Evolutionary conservation across 2,113 vertebrate species (phyloP).

Genomic region (Daboia siamensis): DNA sequence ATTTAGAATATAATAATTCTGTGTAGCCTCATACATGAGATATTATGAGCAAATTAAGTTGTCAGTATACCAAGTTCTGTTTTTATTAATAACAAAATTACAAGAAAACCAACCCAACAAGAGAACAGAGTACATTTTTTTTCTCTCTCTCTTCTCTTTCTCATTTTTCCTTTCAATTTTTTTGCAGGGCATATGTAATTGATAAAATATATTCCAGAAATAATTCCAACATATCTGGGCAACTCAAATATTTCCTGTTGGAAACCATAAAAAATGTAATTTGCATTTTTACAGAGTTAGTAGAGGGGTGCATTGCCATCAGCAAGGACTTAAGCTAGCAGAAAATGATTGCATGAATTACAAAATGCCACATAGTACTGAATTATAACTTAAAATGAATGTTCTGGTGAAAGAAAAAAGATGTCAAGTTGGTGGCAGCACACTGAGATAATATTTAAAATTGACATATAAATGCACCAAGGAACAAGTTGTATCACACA

Average conservation of each 20-base stretch:
- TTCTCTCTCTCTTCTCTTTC: background rate
- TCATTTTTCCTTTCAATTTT: background rate
- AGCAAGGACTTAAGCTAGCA: slow-evolving; percentile 42
- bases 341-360: slow-evolving; percentile 57
- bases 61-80: slow-evolving; percentile 12
- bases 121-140: background rate
- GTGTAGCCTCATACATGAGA: slow-evolving; percentile 48
- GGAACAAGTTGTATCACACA: slow-evolving; percentile 70
- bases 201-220: slow-evolving; percentile 51
- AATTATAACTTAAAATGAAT: slow-evolving; percentile 54
- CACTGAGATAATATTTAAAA: slow-evolving; percentile 69
- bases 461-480: slow-evolving; percentile 62
- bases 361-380: slow-evolving; percentile 51
- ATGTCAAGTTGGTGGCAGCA: slow-evolving; percentile 46
- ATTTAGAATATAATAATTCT: slow-evolving; percentile 60
- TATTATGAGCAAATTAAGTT: slow-evolving; percentile 36
- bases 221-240: slow-evolving; percentile 54
- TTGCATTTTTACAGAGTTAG: slow-evolving; percentile 68
- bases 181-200: background rate
- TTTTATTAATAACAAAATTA: slow-evolving; percentile 19
- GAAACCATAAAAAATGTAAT: slow-evolving; percentile 69
- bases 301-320: slow-evolving; percentile 43
- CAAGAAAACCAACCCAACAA: slow-evolving; percentile 32
- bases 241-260: slow-evolving; percentile 64
- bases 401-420: slow-evolving; percentile 47